These are phyloP conservation scores for Bubo blakistoni DNA, from an alignment of 2,113 vertebrate species.

Conservation along the genomic window DNA sequence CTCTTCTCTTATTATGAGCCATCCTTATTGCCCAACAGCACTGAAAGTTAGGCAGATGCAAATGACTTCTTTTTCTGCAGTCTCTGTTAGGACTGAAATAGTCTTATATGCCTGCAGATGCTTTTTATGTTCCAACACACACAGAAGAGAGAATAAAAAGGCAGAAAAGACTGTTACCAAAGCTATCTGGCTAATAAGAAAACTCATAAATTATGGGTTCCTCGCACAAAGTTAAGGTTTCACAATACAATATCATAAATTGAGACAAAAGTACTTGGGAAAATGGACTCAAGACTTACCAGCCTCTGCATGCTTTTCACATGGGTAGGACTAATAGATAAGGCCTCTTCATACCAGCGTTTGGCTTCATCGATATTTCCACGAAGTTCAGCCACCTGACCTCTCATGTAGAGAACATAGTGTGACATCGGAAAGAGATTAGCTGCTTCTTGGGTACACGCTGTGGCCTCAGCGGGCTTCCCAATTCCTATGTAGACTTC, in stretches of 20 bases:
- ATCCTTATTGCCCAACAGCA: background rate
- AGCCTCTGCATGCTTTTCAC: conserved; percentile 99
- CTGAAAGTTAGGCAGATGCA: background rate
- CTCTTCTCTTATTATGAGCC: background rate
- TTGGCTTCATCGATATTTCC: conserved; percentile 92
- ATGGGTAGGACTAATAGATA: conserved; percentile 96
- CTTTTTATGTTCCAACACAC: background rate
- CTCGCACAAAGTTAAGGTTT: background rate
- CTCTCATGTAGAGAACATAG: conserved; percentile 94
- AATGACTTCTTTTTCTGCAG: background rate
- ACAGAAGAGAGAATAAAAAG: background rate
- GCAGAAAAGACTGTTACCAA: background rate
- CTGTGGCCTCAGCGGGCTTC: conserved; percentile 92
- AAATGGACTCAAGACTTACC: conserved; percentile 75
- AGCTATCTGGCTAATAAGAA: background rate
- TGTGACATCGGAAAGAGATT: conserved; percentile 97
- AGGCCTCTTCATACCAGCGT: conserved; percentile 97
- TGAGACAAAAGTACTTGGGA: background rate
- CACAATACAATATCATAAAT: background rate
- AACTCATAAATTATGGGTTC: background rate
- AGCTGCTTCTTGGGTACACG: conserved; percentile 95
- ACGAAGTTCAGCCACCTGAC: conserved; percentile 93
- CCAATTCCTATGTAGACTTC: conserved; percentile 97
- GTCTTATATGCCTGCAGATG: background rate
- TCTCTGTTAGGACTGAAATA: background rate